These are phyloP conservation scores for Pempheris klunzingeri DNA, from an alignment of 2,797 vertebrate genomes.

Conservation along the genomic window DNA sequence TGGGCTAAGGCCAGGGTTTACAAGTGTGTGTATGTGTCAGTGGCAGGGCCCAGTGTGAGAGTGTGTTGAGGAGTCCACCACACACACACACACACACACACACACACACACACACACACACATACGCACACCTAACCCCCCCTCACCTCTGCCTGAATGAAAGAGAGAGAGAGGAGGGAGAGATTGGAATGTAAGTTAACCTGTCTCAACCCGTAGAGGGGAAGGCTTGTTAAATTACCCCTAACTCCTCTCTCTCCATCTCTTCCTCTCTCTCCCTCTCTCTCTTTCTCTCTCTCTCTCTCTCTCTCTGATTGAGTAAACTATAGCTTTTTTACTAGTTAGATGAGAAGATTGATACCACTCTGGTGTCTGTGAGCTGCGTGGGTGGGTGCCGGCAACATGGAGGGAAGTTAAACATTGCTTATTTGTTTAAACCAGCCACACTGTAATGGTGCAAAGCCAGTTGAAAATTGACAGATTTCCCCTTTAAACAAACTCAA, in stretches of 20 bases:
- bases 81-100: conserved; percentile 23
- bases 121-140: conserved; percentile 8
- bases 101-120: conserved; percentile 11
- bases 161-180: conserved; percentile 50
- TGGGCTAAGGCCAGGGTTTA: conserved; percentile 45
- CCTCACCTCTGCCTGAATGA: conserved; percentile 49
- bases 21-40: conserved; percentile 28
- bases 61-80: conserved; percentile 28
- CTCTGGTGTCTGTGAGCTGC: background rate
- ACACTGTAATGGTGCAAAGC: too few species aligned
- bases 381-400: too few species aligned
- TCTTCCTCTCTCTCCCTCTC: background rate
- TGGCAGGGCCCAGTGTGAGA: conserved; percentile 30
- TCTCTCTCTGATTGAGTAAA: background rate
- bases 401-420: too few species aligned
- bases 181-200: conserved; percentile 84
- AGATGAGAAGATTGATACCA: background rate
- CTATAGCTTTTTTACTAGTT: too few species aligned
- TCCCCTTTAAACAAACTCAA: too few species aligned
- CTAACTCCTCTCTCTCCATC: background rate
- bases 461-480: too few species aligned
- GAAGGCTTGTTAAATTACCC: conserved; percentile 58
- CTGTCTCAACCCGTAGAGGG: conserved; percentile 78
- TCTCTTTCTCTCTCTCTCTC: background rate
- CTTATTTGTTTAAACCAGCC: too few species aligned